Evolutionary conservation across 2,888 invertebrate species (phyloP).

Genomic region (Drosophila eohydei): DNA sequence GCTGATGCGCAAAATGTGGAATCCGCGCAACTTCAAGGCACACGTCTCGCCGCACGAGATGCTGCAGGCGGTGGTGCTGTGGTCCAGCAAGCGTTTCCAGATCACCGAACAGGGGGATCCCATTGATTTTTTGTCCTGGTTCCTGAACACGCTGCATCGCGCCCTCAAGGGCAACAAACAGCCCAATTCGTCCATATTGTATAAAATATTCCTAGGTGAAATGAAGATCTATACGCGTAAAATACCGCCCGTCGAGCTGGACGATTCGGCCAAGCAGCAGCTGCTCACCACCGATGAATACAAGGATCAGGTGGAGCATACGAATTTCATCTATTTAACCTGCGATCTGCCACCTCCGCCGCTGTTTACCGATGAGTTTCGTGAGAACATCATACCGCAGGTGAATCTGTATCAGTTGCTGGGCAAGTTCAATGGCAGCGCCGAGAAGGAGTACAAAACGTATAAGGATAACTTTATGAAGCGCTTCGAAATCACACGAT

Average conservation of each 20-base stretch:
- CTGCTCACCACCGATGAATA: conserved; percentile 93
- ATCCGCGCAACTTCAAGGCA: conserved; percentile 99
- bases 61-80: conserved; percentile 98
- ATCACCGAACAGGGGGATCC: conserved; percentile 99
- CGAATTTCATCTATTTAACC: conserved; percentile 97
- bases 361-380: conserved; percentile 97
- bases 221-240: conserved; percentile 96
- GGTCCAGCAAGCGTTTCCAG: conserved; percentile 98
- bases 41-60: conserved; percentile 99
- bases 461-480: conserved; percentile 99
- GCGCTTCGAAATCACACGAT: conserved; percentile 95
- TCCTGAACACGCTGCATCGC: conserved; percentile 97
- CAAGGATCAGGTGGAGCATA: conserved; percentile 93
- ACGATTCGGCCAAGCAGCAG: conserved; percentile 93
- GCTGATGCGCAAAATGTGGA: conserved; percentile 98
- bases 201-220: conserved; percentile 96
- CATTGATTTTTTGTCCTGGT: conserved; percentile 99
- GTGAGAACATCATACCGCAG: conserved; percentile 99
- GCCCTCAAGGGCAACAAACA: conserved; percentile 97
- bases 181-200: conserved; percentile 95
- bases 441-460: conserved; percentile 99
- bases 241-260: conserved; percentile 96
- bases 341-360: conserved; percentile 99
- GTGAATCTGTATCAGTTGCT: conserved; percentile 97
- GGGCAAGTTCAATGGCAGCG: conserved; percentile 97